These are phyloP conservation scores for Sipha flava DNA, from an alignment of 1,140 invertebrate genomes.

Conservation along the genomic window DNA sequence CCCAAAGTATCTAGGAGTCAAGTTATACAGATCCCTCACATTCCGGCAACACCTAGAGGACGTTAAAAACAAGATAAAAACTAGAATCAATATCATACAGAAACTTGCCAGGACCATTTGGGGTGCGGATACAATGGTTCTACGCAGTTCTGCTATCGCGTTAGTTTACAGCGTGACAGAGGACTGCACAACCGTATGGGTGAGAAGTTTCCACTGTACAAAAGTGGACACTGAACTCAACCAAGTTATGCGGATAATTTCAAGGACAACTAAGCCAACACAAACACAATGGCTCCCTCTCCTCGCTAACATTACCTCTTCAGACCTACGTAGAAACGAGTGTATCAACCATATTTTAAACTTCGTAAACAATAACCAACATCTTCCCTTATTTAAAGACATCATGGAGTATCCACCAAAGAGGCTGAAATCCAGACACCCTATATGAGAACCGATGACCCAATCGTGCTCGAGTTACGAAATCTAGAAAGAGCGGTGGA, in stretches of 20 bases:
- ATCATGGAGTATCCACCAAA: too few species aligned
- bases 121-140: neutral
- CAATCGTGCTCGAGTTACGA: too few species aligned
- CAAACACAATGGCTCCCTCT: too few species aligned
- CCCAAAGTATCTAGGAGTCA: neutral
- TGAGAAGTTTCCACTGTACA: neutral
- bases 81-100: neutral
- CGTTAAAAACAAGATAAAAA: neutral
- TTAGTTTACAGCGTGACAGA: neutral
- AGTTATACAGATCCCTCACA: neutral
- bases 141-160: neutral
- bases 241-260: neutral
- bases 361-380: too few species aligned
- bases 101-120: neutral
- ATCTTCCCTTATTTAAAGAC: too few species aligned
- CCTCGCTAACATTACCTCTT: too few species aligned
- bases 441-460: too few species aligned
- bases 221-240: neutral
- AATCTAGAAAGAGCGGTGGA: too few species aligned
- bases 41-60: neutral
- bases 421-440: too few species aligned
- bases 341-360: too few species aligned
- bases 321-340: too few species aligned
- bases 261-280: neutral
- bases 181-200: constrained; percentile 29